Conservation (phyloP, 2,113 vertebrate species). For the Petrocephalus zakoni region DNA sequence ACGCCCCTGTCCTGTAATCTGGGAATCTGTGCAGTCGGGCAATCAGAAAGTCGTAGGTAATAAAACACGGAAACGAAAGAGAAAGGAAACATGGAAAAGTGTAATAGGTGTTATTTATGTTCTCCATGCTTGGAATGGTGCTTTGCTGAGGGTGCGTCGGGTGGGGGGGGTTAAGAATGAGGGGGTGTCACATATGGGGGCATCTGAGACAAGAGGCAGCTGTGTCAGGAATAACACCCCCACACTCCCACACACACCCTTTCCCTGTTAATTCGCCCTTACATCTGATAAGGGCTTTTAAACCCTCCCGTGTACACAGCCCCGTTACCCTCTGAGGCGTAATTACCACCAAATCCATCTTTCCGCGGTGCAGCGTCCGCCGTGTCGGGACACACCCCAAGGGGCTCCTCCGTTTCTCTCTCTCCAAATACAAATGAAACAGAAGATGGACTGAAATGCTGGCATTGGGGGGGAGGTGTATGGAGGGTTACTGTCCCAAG, state of each 20-base stretch:
- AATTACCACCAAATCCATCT: neutral
- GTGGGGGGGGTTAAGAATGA: neutral
- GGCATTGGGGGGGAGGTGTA: neutral
- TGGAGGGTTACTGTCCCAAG: neutral
- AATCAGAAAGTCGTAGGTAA: neutral
- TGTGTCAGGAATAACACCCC: neutral
- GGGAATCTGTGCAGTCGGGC: slow-evolving; percentile 42
- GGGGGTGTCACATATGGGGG: neutral
- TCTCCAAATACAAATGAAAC: neutral
- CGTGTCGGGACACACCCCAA: neutral
- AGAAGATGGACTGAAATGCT: slow-evolving; percentile 1
- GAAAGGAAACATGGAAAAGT: neutral
- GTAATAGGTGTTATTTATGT: slow-evolving; percentile 45
- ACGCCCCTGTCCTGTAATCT: slow-evolving; percentile 50
- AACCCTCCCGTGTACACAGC: neutral
- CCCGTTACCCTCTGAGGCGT: neutral
- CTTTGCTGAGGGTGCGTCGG: too few species aligned
- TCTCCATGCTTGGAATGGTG: slow-evolving; percentile 3
- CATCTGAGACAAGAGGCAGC: neutral
- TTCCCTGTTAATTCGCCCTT: neutral
- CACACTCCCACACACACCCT: neutral
- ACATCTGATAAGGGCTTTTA: slow-evolving; percentile 14
- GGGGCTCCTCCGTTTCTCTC: neutral
- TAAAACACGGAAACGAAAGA: neutral
- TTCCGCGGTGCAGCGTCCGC: neutral